Evolutionary conservation across 1,140 invertebrate genomes (phyloP).

Genomic region (Ganaspis sp.): DNA sequence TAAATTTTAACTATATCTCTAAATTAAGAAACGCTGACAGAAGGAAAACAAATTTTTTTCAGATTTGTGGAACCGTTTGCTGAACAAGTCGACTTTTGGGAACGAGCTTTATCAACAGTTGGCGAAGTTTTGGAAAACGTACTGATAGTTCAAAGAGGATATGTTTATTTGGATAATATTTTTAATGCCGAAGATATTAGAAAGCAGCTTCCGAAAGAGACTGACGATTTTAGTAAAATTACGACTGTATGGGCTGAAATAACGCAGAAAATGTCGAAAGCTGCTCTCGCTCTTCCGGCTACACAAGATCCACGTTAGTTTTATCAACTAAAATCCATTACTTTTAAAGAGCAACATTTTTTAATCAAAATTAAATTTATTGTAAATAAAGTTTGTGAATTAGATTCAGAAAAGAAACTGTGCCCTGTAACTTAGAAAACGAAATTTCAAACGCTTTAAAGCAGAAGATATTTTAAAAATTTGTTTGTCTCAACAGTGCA

Average conservation of each 20-base stretch:
- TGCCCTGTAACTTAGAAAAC: too few relatives aligned
- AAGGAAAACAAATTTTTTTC: slow-evolving; percentile 33
- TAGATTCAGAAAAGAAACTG: too few relatives aligned
- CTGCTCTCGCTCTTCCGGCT: slow-evolving; percentile 63
- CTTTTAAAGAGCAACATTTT: background rate
- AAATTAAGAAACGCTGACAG: too few relatives aligned
- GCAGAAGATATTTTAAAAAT: too few relatives aligned
- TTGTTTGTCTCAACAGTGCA: too few relatives aligned
- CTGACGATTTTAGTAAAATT: slow-evolving; percentile 84
- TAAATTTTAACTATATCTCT: too few relatives aligned
- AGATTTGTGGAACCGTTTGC: slow-evolving; percentile 90
- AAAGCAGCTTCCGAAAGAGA: slow-evolving; percentile 87
- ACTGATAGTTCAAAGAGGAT: slow-evolving; percentile 86
- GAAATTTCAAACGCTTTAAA: too few relatives aligned
- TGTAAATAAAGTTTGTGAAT: too few relatives aligned
- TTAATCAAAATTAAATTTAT: slow-evolving; percentile 12
- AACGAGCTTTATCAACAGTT: slow-evolving; percentile 85
- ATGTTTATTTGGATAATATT: slow-evolving; percentile 88
- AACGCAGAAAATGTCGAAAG: slow-evolving; percentile 74
- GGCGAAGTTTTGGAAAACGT: slow-evolving; percentile 87
- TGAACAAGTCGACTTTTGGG: slow-evolving; percentile 88
- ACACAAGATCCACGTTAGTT: slow-evolving; percentile 70
- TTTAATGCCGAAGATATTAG: slow-evolving; percentile 90
- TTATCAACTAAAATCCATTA: background rate
- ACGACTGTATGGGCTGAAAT: slow-evolving; percentile 85